Evolutionary conservation across 2,888 invertebrate genomes (phyloP).

Genomic region (Eudemis profundana): DNA sequence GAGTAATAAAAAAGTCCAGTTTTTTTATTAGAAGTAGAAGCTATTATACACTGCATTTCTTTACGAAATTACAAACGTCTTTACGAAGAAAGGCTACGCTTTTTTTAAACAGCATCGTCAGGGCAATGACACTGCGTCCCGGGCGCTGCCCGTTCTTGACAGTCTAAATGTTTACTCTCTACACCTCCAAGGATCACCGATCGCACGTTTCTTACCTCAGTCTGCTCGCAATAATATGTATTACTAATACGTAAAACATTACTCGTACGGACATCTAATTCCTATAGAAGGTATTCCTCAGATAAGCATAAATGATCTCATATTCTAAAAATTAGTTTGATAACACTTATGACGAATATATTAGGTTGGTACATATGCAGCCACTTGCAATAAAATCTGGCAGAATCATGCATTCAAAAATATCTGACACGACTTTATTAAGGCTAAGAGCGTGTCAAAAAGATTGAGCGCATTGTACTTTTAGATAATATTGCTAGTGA

Average conservation of each 20-base stretch:
- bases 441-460: background rate
- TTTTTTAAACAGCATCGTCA: slow-evolving; percentile 81
- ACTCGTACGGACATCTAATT: too few relatives aligned
- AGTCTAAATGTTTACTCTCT: slow-evolving; percentile 83
- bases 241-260: too few relatives aligned
- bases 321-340: too few relatives aligned
- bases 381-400: too few relatives aligned
- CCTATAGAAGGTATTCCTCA: too few relatives aligned
- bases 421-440: background rate
- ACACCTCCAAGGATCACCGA: slow-evolving; percentile 73
- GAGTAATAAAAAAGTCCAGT: background rate
- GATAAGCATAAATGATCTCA: too few relatives aligned
- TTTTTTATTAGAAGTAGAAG: background rate
- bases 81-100: slow-evolving; percentile 75
- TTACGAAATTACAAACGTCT: slow-evolving; percentile 51
- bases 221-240: slow-evolving; percentile 47
- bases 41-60: background rate
- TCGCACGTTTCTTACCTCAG: slow-evolving; percentile 61
- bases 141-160: slow-evolving; percentile 85
- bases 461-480: background rate
- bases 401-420: background rate
- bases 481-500: background rate
- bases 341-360: too few relatives aligned
- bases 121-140: slow-evolving; percentile 80
- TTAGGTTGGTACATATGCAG: too few relatives aligned